Evolutionary conservation across 2,888 invertebrate species (phyloP).

Genomic region (Gari tellinella): DNA sequence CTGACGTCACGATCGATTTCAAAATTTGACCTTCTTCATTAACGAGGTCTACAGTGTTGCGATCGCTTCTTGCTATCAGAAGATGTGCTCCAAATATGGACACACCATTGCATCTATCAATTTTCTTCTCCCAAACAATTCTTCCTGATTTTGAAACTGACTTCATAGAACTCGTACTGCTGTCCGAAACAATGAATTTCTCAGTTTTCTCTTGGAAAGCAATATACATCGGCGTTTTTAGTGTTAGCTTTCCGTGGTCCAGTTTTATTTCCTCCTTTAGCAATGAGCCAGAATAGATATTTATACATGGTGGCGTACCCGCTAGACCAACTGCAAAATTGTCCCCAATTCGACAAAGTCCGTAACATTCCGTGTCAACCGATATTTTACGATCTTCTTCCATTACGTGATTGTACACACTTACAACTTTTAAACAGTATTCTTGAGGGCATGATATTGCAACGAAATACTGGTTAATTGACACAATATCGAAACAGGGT

Average conservation of each 20-base stretch:
- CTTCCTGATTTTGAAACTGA: constrained; percentile 22
- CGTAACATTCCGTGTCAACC: constrained; percentile 37
- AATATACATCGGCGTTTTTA: constrained; percentile 32
- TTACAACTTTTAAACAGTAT: constrained; percentile 26
- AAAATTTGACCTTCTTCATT: constrained; percentile 37
- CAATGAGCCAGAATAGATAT: constrained; percentile 1
- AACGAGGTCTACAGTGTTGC: constrained; percentile 43
- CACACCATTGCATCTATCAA: constrained; percentile 31
- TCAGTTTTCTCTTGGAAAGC: constrained; percentile 4
- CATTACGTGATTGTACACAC: constrained; percentile 17
- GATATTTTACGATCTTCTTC: constrained; percentile 13
- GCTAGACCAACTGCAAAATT: constrained; percentile 21
- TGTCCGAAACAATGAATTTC: constrained; percentile 33
- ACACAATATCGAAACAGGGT: constrained; percentile 34
- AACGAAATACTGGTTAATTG: constrained; percentile 24
- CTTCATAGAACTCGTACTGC: constrained; percentile 22
- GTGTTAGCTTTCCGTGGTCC: constrained; percentile 7
- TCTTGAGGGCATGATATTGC: constrained; percentile 38
- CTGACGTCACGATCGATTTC: constrained; percentile 37
- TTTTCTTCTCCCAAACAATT: constrained; percentile 44
- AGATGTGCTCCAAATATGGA: constrained; percentile 27
- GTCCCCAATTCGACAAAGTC: constrained; percentile 18
- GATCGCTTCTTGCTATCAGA: constrained; percentile 32
- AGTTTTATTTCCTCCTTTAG: constrained; percentile 4
- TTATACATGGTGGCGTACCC: constrained; percentile 11